Evolutionary conservation across 2,797 vertebrate species (phyloP).

Genomic region (Myotis vivesi): DNA sequence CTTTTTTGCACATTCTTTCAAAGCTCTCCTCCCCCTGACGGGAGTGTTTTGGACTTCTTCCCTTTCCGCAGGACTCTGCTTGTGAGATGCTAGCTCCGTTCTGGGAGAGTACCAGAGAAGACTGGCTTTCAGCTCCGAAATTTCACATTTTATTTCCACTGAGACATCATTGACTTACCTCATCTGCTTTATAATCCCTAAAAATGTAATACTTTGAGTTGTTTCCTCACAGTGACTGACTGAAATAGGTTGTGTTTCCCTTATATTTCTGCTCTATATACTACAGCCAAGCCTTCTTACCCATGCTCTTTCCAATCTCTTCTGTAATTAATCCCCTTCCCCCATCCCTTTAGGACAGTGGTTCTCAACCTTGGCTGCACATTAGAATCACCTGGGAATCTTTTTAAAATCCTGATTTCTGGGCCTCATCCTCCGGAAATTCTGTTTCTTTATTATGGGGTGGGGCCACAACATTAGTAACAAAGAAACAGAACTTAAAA

Average conservation of each 20-base stretch:
- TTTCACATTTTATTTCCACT: neutral
- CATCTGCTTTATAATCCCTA: slow-evolving; percentile 3
- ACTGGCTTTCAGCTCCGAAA: neutral
- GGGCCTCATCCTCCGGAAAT: too few relatives aligned
- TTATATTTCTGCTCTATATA: neutral
- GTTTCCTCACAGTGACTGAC: neutral
- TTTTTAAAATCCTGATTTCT: too few relatives aligned
- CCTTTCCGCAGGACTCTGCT: neutral
- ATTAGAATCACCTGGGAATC: too few relatives aligned
- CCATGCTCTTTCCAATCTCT: neutral
- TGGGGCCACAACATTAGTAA: too few relatives aligned
- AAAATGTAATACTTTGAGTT: neutral
- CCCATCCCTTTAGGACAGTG: neutral
- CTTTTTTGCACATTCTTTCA: neutral
- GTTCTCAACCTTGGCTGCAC: too few relatives aligned
- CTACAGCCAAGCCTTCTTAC: neutral
- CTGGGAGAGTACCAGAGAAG: neutral
- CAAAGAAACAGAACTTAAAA: too few relatives aligned
- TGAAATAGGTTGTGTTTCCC: neutral
- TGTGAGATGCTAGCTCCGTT: neutral
- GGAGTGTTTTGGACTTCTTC: neutral
- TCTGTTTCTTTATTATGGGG: too few relatives aligned
- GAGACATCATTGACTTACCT: neutral
- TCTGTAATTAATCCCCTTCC: neutral
- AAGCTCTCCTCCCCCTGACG: neutral